These are phyloP conservation scores for Heliconius charithonia DNA, from an alignment of 2,888 invertebrate genomes.

Conservation along the genomic window DNA sequence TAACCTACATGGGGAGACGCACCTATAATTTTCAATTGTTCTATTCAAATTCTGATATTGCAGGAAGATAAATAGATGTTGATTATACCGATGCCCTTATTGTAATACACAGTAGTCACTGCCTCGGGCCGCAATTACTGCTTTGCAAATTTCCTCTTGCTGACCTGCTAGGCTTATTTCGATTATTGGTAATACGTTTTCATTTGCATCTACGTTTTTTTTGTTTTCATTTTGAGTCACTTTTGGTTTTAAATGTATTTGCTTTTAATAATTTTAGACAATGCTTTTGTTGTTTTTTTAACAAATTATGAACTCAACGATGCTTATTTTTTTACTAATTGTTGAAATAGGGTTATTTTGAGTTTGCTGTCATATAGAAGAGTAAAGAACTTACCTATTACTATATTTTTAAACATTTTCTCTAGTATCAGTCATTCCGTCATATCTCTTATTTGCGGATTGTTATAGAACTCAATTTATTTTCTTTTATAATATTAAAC, in stretches of 20 bases:
- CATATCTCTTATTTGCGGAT: too few relatives aligned
- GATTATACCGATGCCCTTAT: conserved; percentile 49
- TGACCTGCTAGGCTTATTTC: conserved; percentile 44
- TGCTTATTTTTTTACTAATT: too few relatives aligned
- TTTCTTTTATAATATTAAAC: too few relatives aligned
- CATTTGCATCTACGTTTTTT: conserved; percentile 27
- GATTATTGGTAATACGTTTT: conserved; percentile 34
- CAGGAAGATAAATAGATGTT: conserved; percentile 49
- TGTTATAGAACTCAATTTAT: too few relatives aligned
- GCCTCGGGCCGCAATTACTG: conserved; percentile 53
- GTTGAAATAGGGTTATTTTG: too few relatives aligned
- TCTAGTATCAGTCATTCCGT: too few relatives aligned
- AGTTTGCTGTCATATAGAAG: too few relatives aligned
- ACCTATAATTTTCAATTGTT: conserved; percentile 27
- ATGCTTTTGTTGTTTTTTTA: too few relatives aligned
- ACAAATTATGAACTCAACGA: too few relatives aligned
- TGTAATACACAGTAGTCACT: conserved; percentile 49
- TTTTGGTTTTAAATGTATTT: neutral
- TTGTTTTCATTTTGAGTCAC: neutral
- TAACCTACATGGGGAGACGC: neutral
- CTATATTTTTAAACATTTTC: too few relatives aligned
- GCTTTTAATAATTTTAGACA: too few relatives aligned
- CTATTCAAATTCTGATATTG: conserved; percentile 22
- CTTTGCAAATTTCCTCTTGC: conserved; percentile 51
- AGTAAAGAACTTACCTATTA: too few relatives aligned